phyloP scores from a whole-genome alignment of 2,113 vertebrate species.

The Melanostigma gelatinosum region DNA sequence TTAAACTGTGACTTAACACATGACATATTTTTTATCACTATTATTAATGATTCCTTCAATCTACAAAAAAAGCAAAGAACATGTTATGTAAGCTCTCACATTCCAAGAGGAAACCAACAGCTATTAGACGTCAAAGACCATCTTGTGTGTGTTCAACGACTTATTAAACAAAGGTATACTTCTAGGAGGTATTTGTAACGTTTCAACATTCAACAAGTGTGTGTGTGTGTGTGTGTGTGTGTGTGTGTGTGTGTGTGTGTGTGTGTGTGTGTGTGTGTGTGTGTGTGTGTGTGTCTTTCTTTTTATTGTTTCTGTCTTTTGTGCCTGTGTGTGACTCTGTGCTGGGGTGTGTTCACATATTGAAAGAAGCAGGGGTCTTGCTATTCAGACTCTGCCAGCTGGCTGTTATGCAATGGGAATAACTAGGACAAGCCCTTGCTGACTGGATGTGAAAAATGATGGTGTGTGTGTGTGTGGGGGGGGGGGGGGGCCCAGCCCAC shows the following conservation, averaged over 20 bases:
- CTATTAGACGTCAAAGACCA: neutral
- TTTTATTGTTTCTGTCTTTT: neutral
- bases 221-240: neutral
- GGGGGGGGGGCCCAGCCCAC: constrained; percentile 58
- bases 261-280: neutral
- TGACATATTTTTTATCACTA: neutral
- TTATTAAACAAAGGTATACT: neutral
- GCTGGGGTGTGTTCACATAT: constrained; percentile 24
- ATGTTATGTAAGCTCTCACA: constrained; percentile 13
- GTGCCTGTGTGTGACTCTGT: constrained; percentile 30
- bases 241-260: constrained; percentile 5
- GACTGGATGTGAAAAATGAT: constrained; percentile 40
- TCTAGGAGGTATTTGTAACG: neutral
- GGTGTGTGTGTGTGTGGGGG: constrained; percentile 20
- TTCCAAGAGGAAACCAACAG: neutral
- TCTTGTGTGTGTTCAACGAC: neutral
- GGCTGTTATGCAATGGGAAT: constrained; percentile 68
- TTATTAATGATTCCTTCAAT: neutral
- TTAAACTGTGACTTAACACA: neutral
- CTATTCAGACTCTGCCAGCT: constrained; percentile 67
- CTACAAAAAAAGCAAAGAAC: neutral
- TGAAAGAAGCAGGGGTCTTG: constrained; percentile 51
- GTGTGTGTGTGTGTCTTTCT: constrained; percentile 2
- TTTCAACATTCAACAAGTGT: neutral
- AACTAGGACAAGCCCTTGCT: constrained; percentile 53